A percentile compares a stretch with the other conserved stretches of the same genome.
Evolutionary conservation across 1,140 invertebrate species (phyloP).

Genomic region (Drosophila burlai): DNA sequence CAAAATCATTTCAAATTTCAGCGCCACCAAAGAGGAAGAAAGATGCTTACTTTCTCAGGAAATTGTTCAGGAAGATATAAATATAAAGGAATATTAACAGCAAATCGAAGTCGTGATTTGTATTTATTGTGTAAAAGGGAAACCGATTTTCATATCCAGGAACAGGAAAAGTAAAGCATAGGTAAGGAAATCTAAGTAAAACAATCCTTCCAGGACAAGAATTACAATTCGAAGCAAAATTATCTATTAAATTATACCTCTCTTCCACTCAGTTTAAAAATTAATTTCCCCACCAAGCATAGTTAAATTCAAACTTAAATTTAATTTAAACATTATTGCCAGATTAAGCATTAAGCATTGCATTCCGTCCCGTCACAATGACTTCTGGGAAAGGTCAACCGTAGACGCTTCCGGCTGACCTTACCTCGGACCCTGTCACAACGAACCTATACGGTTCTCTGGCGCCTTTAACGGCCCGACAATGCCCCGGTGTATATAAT

Average conservation of each 20-base stretch:
- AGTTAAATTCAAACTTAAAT: neutral
- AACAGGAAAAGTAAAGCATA: too few species aligned
- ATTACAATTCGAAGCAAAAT: neutral
- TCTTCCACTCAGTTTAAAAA: neutral
- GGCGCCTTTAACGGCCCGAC: slow-evolving; percentile 59
- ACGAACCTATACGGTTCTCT: neutral
- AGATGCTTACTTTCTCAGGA: neutral
- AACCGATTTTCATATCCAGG: too few species aligned
- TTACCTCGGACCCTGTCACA: slow-evolving; percentile 1
- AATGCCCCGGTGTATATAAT: slow-evolving; percentile 30
- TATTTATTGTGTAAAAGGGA: too few species aligned
- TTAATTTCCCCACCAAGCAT: neutral
- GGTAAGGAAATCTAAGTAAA: too few species aligned
- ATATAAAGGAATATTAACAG: neutral
- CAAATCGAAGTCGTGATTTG: neutral
- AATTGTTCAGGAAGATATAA: neutral
- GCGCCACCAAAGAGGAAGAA: neutral
- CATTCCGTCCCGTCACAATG: neutral
- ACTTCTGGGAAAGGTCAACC: slow-evolving; percentile 21
- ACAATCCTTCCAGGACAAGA: too few species aligned
- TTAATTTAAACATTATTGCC: slow-evolving; percentile 7
- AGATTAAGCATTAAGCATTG: neutral
- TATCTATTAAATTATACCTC: neutral
- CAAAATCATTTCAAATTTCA: slow-evolving; percentile 45
- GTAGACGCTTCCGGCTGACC: slow-evolving; percentile 5